Conservation (phyloP, 2,888 invertebrate genomes). For the Polydrusus cervinus region DNA sequence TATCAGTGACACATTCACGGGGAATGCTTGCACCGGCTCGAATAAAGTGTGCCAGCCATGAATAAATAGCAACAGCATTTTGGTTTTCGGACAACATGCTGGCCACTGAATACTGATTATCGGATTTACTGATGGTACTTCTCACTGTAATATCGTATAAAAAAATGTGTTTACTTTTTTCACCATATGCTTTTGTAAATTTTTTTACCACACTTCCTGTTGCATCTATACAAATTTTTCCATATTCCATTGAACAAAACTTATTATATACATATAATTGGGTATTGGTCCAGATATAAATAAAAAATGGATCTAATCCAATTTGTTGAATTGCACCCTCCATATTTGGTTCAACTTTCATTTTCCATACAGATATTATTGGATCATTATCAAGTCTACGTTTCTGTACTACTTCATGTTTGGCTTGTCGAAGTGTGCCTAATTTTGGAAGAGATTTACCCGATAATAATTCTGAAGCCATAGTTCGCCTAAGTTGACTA, state of each 20-base stretch:
- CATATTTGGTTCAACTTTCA: slow-evolving; percentile 21
- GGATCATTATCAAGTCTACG: not conserved
- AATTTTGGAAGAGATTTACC: not conserved
- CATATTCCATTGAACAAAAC: too few relatives aligned
- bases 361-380: not conserved
- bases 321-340: slow-evolving; percentile 12
- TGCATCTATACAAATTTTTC: slow-evolving; percentile 12
- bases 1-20: slow-evolving; percentile 41
- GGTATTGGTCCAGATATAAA: slow-evolving; percentile 27
- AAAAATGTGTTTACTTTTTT: slow-evolving; percentile 19
- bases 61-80: slow-evolving; percentile 5
- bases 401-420: slow-evolving; percentile 9
- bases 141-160: slow-evolving; percentile 21
- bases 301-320: slow-evolving; percentile 15
- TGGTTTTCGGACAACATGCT: slow-evolving; percentile 35
- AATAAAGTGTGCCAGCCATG: slow-evolving; percentile 25
- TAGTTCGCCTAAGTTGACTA: slow-evolving; percentile 10
- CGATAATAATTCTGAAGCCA: not conserved
- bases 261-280: slow-evolving; percentile 9
- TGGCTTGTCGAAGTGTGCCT: not conserved
- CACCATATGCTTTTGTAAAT: slow-evolving; percentile 6
- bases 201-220: slow-evolving; percentile 26
- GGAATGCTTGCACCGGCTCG: slow-evolving; percentile 15
- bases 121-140: slow-evolving; percentile 20
- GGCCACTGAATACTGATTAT: slow-evolving; percentile 36